Evolutionary conservation across 2,797 vertebrate species (phyloP), one percentile per base, ranked within the genome.

Genomic region (Margarornis squamiger): DNA sequence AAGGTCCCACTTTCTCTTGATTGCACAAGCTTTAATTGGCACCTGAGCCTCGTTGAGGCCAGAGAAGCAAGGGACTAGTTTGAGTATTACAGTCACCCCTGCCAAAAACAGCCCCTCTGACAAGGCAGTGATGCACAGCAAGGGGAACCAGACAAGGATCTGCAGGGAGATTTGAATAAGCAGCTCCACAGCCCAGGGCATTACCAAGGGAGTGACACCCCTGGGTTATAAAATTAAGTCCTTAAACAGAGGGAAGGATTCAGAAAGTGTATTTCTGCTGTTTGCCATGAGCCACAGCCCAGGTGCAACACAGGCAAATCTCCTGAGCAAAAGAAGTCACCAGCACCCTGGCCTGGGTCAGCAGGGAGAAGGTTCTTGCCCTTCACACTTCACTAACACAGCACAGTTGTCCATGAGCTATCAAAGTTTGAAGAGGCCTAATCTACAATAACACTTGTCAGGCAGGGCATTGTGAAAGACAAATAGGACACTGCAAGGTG

Each of bases 1-100:
- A 62, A 75, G 62, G 59, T 49, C 79, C 82, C 36, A 0, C 43
- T 84, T 39, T 45, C 52, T 68, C 57, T 17, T 4, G 74, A 16
- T 80, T 93, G 84, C 30, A 74, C 70, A 48, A 92, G 73, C 19
- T 92, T 90, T 94, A 70, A 92, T 63, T 49, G 84, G 71, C 66
- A 87, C 73, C 92, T 84, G 85, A 88, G 43, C 29, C 68, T 92
- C 41, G 4, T 5, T 66, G 26, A 88, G 81, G 10, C 3, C 14
- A 43, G 77, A 52, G 18, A 4, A 87, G 78, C 36, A n/a, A 85
- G 68, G 45, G 52, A 68, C 1, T 80, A 23, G 45, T 70, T 91
- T 38, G 21, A 26, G 26, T 58, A 7, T 41, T 32, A 21, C 18
- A 38, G 16, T 10, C 11, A 27, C 2, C 7, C 14, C 10, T 5